Evolutionary conservation across 1,140 invertebrate genomes (phyloP), one percentile per base, ranked within the genome.

Genomic region (Sesamia nonagrioides): DNA sequence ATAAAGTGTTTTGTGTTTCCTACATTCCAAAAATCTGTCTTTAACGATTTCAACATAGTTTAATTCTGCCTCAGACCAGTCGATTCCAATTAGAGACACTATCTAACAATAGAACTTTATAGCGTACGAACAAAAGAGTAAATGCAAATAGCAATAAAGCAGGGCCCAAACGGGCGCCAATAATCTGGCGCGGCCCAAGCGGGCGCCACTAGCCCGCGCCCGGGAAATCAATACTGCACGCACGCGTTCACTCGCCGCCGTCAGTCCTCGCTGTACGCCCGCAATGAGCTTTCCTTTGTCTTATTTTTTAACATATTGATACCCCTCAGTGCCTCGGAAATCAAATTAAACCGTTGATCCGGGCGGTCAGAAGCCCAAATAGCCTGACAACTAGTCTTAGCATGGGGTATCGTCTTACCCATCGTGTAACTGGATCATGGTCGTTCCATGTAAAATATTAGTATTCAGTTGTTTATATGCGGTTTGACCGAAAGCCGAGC

Each of bases 151-250:
- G 61, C 18, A 66, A 66, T 66, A 66, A 66, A 45, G 40, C 15
- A 2, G 6, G 61, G 6, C 61, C 61, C 61, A 66, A 8, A 8
- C 15, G 61, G 61, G 61, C 61, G 61, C 61, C 61, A 66, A 6
- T 21, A 66, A n/a, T 5, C 11, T 37, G 21, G 21, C 27, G 3
- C 15, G 60, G 5, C 60, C 60, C 60, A 63, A 15, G 37, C 15
- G 37, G 37, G 61, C 61, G 61, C 61, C 61, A 42, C n/a, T 21
- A 66, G 37, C 2, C 15, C 18, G 33, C 13, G 11, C 8, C 8
- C 35, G 15, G 9, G n/a, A 17, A 66, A 66, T 66, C 61, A 66
- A 66, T 66, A 66, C 61, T 2, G 9, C 8, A 13, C 61, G 61
- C 61, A 66, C 61, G 61, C 61, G 33, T 63, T 17, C n/a, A 9